A percentile compares a stretch with the other conserved stretches of the same genome.
phyloP scores from a whole-genome alignment of 2,113 vertebrate genomes.

The Irena cyanogastra region DNA sequence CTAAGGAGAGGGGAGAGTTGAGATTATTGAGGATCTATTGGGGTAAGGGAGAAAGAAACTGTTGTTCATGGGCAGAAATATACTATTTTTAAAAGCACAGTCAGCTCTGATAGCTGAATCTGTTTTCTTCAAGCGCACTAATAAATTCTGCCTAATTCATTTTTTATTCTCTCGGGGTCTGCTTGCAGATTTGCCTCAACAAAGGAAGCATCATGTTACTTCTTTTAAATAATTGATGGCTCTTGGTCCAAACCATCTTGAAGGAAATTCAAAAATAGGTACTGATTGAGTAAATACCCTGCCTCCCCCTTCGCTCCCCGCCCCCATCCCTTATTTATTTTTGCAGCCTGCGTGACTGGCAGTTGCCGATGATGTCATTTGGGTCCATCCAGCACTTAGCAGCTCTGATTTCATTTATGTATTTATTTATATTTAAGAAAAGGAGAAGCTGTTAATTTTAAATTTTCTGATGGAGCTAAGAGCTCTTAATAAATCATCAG shows the following conservation, averaged over 20 bases:
- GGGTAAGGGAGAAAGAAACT: constrained; percentile 8
- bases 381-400: constrained; percentile 45
- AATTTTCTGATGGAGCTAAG: constrained; percentile 46
- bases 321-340: constrained; percentile 29
- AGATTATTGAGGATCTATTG: constrained; percentile 17
- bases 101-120: constrained; percentile 72
- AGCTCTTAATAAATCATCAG: constrained; percentile 62
- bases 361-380: constrained; percentile 50
- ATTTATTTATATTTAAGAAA: constrained; percentile 61
- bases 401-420: constrained; percentile 52
- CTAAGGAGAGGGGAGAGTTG: neutral
- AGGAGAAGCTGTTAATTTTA: constrained; percentile 59
- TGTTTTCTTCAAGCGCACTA: constrained; percentile 83
- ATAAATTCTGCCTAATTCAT: constrained; percentile 99
- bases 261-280: constrained; percentile 92
- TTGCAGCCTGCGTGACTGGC: constrained; percentile 37
- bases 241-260: constrained; percentile 78
- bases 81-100: constrained; percentile 66
- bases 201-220: constrained; percentile 99
- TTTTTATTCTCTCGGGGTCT: constrained; percentile 97
- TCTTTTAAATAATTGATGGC: constrained; percentile 99
- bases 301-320: neutral
- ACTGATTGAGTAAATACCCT: constrained; percentile 78
- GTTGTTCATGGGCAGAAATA: constrained; percentile 54
- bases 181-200: constrained; percentile 95